Evolutionary conservation across 2,888 invertebrate genomes (phyloP).

Genomic region (Carterocephalus palaemon): DNA sequence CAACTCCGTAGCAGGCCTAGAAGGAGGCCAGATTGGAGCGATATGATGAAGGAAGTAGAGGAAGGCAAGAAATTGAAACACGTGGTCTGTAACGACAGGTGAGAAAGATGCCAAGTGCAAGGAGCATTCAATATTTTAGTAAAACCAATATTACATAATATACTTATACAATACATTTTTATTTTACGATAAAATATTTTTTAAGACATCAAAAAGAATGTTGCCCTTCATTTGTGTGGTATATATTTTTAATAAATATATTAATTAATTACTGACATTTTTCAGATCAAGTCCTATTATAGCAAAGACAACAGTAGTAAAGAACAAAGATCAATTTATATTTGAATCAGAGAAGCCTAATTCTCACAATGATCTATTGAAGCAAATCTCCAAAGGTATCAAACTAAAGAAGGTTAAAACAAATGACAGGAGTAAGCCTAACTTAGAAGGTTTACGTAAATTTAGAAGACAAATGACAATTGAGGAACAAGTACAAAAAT

Average conservation of each 20-base stretch:
- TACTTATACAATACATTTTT: too few species aligned
- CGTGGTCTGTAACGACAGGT: slow-evolving; percentile 91
- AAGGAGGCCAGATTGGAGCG: slow-evolving; percentile 91
- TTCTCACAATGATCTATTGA: slow-evolving; percentile 87
- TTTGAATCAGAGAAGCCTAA: slow-evolving; percentile 91
- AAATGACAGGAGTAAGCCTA: slow-evolving; percentile 92
- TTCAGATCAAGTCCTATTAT: slow-evolving; percentile 81
- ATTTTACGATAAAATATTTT: too few species aligned
- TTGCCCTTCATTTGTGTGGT: too few species aligned
- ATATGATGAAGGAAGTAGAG: slow-evolving; percentile 95
- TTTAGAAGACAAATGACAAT: slow-evolving; percentile 94
- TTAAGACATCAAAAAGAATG: too few species aligned
- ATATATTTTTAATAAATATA: slow-evolving; percentile 3
- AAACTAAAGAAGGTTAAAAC: slow-evolving; percentile 86
- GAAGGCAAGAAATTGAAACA: slow-evolving; percentile 87
- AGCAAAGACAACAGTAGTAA: slow-evolving; percentile 79
- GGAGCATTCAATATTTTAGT: too few species aligned
- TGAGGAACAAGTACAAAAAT: slow-evolving; percentile 92
- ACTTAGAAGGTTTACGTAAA: slow-evolving; percentile 89
- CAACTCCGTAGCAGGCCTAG: slow-evolving; percentile 87
- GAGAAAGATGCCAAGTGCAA: too few species aligned
- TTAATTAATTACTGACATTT: slow-evolving; percentile 27
- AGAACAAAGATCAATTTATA: slow-evolving; percentile 88
- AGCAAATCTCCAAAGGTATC: slow-evolving; percentile 89
- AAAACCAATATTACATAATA: too few species aligned